These are phyloP conservation scores for Nesoenas mayeri DNA, from an alignment of 2,113 vertebrate species.

Conservation along the genomic window DNA sequence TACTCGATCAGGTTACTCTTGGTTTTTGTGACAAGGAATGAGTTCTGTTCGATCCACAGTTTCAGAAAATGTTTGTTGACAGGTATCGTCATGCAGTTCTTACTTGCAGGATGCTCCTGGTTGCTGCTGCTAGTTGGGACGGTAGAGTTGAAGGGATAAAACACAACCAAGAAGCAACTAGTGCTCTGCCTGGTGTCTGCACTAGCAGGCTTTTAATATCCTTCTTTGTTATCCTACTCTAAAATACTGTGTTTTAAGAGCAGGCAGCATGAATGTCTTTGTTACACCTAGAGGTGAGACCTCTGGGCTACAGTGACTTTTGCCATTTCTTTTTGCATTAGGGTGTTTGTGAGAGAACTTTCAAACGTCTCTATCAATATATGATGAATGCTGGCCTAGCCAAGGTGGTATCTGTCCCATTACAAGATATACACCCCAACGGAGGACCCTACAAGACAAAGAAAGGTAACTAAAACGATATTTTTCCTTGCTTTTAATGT, in stretches of 20 bases:
- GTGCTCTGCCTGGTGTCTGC: neutral
- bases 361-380: conserved; percentile 86
- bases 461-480: conserved; percentile 79
- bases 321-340: conserved; percentile 39
- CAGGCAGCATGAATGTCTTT: neutral
- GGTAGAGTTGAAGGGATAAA: neutral
- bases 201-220: neutral
- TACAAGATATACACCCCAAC: conserved; percentile 84
- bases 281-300: neutral
- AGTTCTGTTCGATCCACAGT: neutral
- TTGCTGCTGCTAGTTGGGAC: neutral
- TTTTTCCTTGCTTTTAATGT: neutral
- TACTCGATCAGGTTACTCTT: neutral
- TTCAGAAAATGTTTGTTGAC: neutral
- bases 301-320: neutral
- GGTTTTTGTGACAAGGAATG: neutral
- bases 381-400: conserved; percentile 86
- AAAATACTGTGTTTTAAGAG: neutral
- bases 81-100: rapidly evolving
- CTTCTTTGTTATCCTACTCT: neutral
- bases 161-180: neutral
- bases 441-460: conserved; percentile 85
- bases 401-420: conserved; percentile 77
- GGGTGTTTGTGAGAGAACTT: conserved; percentile 82
- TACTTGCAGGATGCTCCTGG: neutral